phyloP scores from a whole-genome alignment of 1,140 invertebrate species.

The Lethrus apterus region DNA sequence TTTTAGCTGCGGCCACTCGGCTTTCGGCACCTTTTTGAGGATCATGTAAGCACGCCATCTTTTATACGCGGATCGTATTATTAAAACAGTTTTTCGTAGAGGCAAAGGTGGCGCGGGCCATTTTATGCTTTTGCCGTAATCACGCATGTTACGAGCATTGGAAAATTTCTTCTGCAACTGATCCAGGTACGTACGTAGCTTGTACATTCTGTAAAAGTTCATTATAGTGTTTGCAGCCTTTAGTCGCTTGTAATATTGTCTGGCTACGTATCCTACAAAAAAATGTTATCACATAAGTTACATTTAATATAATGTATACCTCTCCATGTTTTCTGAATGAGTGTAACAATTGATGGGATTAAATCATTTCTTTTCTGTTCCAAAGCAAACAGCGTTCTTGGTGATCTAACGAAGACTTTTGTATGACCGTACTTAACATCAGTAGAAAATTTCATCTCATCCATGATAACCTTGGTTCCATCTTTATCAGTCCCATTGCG shows the following conservation, averaged over 20 bases:
- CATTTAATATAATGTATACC: slow-evolving; percentile 46
- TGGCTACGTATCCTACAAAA: slow-evolving; percentile 50
- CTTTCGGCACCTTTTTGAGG: slow-evolving; percentile 66
- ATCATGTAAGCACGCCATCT: slow-evolving; percentile 87
- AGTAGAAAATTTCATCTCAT: slow-evolving; percentile 65
- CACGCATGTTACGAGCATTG: slow-evolving; percentile 49
- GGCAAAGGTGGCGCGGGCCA: slow-evolving; percentile 77
- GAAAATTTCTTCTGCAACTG: slow-evolving; percentile 58
- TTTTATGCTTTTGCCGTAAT: slow-evolving; percentile 69
- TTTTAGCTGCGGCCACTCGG: slow-evolving; percentile 83
- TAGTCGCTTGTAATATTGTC: slow-evolving; percentile 75
- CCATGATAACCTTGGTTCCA: slow-evolving; percentile 74
- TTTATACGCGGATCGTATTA: slow-evolving; percentile 56
- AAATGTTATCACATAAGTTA: background rate
- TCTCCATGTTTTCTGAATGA: slow-evolving; percentile 91
- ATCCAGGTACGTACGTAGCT: slow-evolving; percentile 70
- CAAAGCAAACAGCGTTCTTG: slow-evolving; percentile 80
- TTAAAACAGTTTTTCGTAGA: slow-evolving; percentile 50
- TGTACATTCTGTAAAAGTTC: slow-evolving; percentile 78
- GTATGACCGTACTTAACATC: slow-evolving; percentile 93
- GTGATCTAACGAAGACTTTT: slow-evolving; percentile 90
- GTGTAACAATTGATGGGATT: slow-evolving; percentile 82
- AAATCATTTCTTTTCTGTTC: slow-evolving; percentile 75
- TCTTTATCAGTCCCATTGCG: slow-evolving; percentile 67
- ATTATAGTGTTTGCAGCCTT: slow-evolving; percentile 77